These are phyloP conservation scores for Proteles cristata DNA, from an alignment of 2,113 vertebrate genomes.

Conservation along the genomic window DNA sequence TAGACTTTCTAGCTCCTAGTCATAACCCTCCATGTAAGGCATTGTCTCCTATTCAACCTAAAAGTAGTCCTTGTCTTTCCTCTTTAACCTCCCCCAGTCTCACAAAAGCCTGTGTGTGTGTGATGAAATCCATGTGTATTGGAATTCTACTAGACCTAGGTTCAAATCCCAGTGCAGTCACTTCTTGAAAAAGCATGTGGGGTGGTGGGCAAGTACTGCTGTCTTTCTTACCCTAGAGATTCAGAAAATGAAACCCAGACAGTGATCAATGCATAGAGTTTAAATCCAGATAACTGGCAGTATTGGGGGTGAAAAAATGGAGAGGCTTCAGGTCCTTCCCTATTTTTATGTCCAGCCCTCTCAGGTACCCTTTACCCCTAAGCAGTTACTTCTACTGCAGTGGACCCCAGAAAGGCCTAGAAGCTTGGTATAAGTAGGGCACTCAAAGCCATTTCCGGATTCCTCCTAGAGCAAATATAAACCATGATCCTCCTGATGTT, in stretches of 20 bases:
- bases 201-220: neutral
- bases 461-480: neutral
- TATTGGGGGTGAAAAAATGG: too few species aligned
- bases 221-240: neutral
- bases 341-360: neutral
- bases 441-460: neutral
- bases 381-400: neutral
- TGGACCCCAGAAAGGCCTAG: neutral
- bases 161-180: neutral
- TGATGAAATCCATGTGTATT: accelerated
- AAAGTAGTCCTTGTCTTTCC: neutral
- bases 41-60: neutral
- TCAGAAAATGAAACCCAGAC: neutral
- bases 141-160: neutral
- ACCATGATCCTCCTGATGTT: neutral
- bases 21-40: neutral
- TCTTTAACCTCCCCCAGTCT: neutral
- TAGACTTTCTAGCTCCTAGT: neutral
- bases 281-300: neutral
- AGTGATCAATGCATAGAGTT: neutral
- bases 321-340: neutral
- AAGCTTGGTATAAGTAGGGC: neutral
- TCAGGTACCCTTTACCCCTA: neutral
- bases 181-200: neutral
- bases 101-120: neutral